Evolutionary conservation across 2,888 invertebrate genomes (phyloP).

Genomic region (Caenorhabditis sp.): DNA sequence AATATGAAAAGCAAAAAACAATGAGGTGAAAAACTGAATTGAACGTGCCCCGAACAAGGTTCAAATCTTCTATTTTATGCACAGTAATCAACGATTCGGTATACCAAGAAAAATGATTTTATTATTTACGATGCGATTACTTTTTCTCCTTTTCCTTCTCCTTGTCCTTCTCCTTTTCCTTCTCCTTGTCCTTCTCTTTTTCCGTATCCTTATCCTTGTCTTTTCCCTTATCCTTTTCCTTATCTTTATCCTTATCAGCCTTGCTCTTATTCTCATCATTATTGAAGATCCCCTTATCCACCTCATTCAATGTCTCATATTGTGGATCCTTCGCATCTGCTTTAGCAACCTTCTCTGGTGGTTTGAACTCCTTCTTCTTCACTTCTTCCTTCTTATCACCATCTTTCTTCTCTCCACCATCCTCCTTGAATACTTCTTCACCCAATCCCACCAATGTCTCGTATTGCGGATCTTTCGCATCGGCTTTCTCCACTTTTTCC

Average conservation of each 20-base stretch:
- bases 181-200: background rate
- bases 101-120: conserved; percentile 7
- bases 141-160: conserved; percentile 2
- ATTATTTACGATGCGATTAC: background rate
- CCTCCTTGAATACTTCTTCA: conserved; percentile 36
- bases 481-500: conserved; percentile 42
- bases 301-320: conserved; percentile 47
- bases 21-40: no score
- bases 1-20: conserved; percentile 12
- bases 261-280: conserved; percentile 12
- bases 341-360: conserved; percentile 37
- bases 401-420: conserved; percentile 8
- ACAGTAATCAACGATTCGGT: no score
- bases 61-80: no score
- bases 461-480: conserved; percentile 50
- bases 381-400: conserved; percentile 5
- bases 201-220: background rate
- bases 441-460: conserved; percentile 39
- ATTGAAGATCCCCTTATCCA: conserved; percentile 48
- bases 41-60: no score
- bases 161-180: no score
- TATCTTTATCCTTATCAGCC: background rate
- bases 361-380: conserved; percentile 41
- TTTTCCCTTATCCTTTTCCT: conserved; percentile 6
- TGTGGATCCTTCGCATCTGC: conserved; percentile 51